A percentile compares a stretch with the other conserved stretches of the same genome.
Evolutionary conservation across 1,140 invertebrate species (phyloP).

Genomic region (Caenorhabditis inopinata): DNA sequence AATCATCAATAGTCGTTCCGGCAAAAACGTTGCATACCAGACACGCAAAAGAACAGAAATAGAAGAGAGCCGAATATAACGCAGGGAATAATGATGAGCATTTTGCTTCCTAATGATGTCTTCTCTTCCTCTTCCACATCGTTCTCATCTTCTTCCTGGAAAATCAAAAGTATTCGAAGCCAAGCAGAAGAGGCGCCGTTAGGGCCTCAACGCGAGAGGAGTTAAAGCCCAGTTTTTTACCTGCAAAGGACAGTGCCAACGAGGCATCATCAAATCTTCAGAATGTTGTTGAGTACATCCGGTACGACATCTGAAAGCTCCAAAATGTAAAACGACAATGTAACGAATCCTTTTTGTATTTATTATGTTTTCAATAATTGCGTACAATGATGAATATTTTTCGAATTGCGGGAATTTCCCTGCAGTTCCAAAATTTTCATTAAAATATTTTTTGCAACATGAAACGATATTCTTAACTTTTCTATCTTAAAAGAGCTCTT

Average conservation of each 20-base stretch:
- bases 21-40: slow-evolving; percentile 34
- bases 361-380: too few species aligned
- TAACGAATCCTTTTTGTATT: neutral
- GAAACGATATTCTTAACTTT: too few species aligned
- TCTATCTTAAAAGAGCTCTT: too few species aligned
- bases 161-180: too few species aligned
- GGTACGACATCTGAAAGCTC: slow-evolving; percentile 23
- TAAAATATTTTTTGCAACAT: too few species aligned
- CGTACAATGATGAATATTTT: too few species aligned
- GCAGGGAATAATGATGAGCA: slow-evolving; percentile 36
- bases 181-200: neutral
- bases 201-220: too few species aligned
- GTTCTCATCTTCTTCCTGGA: slow-evolving; percentile 34
- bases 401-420: too few species aligned
- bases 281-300: slow-evolving; percentile 39
- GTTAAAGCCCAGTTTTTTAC: too few species aligned
- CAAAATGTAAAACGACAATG: too few species aligned
- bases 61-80: slow-evolving; percentile 21
- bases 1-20: slow-evolving; percentile 32
- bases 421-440: too few species aligned
- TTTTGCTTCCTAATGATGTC: slow-evolving; percentile 4
- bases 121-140: slow-evolving; percentile 38
- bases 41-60: slow-evolving; percentile 34
- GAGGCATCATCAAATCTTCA: slow-evolving; percentile 39
- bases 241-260: slow-evolving; percentile 40